Percentiles rank a stretch among this genome's conserved stretches.
These are phyloP conservation scores for Anolis sagrei DNA, from an alignment of 2,113 vertebrate species.

Conservation along the genomic window DNA sequence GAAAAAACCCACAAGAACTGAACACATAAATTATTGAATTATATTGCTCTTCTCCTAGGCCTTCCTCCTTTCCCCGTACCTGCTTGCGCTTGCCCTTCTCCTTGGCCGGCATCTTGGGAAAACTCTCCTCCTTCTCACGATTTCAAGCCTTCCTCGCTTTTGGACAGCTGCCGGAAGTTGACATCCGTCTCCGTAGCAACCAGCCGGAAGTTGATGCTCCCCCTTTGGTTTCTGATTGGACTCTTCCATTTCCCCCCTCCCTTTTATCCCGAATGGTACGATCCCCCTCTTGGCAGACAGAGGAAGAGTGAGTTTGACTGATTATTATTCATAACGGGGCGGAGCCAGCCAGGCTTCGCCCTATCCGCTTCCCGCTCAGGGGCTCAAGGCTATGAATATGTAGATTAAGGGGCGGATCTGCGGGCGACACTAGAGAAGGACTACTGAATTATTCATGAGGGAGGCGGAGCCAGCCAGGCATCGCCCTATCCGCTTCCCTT, in stretches of 20 bases:
- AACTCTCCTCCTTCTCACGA: neutral
- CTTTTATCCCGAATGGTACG: neutral
- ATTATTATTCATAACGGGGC: no score
- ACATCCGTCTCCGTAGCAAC: conserved; percentile 49
- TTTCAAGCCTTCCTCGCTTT: rapidly evolving
- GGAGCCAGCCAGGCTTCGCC: no score
- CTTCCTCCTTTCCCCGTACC: conserved; percentile 50
- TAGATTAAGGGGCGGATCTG: neutral
- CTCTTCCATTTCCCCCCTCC: neutral
- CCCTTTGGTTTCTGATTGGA: neutral
- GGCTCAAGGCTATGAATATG: neutral
- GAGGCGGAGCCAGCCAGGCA: no score
- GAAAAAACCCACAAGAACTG: no score
- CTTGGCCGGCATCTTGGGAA: conserved; percentile 59
- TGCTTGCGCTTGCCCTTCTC: conserved; percentile 48
- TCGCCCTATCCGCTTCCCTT: no score
- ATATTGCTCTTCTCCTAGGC: no score
- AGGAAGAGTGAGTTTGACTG: no score
- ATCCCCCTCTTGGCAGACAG: no score
- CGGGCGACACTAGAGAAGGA: no score
- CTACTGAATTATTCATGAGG: no score
- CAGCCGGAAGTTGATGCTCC: conserved; percentile 42
- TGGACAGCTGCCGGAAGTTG: conserved; percentile 46
- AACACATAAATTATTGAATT: no score
- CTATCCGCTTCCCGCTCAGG: no score